A percentile compares a stretch with the other conserved stretches of the same genome.
These are phyloP conservation scores for Araneus ventricosus DNA, from an alignment of 1,140 invertebrate genomes.

Conservation along the genomic window DNA sequence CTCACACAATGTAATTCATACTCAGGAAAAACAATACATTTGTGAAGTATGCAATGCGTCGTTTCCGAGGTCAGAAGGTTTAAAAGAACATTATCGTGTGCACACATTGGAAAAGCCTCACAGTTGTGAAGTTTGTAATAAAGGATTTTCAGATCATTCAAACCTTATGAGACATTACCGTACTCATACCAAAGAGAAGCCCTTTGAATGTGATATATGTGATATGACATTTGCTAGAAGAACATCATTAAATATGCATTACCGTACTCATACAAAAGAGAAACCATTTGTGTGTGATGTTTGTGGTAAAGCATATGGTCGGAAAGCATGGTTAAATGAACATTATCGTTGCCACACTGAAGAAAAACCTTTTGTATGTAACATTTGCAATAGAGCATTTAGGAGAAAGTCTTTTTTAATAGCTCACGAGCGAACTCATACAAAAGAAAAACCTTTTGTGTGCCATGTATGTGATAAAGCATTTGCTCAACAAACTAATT, in stretches of 20 bases:
- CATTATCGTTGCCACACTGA: neutral
- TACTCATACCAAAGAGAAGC: neutral
- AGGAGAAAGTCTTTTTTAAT: neutral
- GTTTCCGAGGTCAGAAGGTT: neutral
- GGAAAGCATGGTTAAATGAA: neutral
- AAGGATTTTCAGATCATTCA: conserved; percentile 77
- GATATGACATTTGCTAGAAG: neutral
- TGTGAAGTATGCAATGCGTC: neutral
- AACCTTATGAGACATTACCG: neutral
- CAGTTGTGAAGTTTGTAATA: conserved; percentile 78
- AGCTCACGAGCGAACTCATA: neutral
- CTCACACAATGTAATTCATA: neutral
- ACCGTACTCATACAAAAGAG: neutral
- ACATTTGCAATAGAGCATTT: neutral
- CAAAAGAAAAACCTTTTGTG: neutral
- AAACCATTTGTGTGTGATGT: neutral
- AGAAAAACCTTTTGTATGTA: neutral
- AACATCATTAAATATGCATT: neutral
- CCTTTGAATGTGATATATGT: neutral
- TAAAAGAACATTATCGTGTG: neutral
- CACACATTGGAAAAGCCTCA: neutral
- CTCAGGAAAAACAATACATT: neutral
- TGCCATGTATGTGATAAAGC: neutral
- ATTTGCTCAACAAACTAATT: neutral
- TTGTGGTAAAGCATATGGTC: neutral